Percentiles rank a stretch among this genome's conserved stretches.
phyloP scores from a whole-genome alignment of 2,113 vertebrate species.

The Brachypodius melanocephalos region DNA sequence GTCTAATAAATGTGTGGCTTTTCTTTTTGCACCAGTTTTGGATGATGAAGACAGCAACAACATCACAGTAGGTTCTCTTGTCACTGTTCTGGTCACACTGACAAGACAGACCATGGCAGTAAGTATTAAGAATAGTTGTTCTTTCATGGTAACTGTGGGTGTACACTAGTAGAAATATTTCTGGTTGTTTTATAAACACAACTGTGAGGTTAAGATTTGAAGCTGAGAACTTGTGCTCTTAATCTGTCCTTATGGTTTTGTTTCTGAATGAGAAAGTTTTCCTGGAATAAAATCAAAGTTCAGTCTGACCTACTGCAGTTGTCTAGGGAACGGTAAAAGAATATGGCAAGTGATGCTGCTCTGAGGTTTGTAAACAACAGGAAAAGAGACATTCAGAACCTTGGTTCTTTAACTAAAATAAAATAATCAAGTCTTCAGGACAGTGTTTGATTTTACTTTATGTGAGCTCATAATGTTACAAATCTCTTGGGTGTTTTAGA shows the following conservation, averaged over 20 bases:
- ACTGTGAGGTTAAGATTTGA: background rate
- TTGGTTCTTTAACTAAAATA: background rate
- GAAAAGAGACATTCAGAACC: background rate
- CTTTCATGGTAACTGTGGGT: background rate
- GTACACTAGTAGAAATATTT: background rate
- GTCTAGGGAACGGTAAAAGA: constrained; percentile 10
- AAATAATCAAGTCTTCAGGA: background rate
- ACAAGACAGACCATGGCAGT: constrained; percentile 93
- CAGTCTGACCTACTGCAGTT: background rate
- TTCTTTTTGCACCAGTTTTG: constrained; percentile 77
- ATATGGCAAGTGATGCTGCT: background rate
- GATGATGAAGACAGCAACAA: constrained; percentile 99
- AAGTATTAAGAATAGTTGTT: constrained; percentile 66
- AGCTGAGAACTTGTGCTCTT: background rate
- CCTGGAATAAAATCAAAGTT: constrained; percentile 10
- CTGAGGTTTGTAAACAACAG: background rate
- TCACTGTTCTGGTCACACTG: constrained; percentile 92
- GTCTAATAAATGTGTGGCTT: background rate
- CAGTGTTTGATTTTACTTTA: background rate
- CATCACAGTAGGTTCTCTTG: constrained; percentile 96
- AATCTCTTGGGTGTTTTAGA: background rate
- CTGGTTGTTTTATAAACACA: background rate
- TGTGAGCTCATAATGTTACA: background rate
- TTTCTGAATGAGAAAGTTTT: constrained; percentile 4
- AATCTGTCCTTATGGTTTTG: background rate